Base-by-base conservation (phyloP, 2,888 invertebrate species). In the Operophtera brumata region DNA sequence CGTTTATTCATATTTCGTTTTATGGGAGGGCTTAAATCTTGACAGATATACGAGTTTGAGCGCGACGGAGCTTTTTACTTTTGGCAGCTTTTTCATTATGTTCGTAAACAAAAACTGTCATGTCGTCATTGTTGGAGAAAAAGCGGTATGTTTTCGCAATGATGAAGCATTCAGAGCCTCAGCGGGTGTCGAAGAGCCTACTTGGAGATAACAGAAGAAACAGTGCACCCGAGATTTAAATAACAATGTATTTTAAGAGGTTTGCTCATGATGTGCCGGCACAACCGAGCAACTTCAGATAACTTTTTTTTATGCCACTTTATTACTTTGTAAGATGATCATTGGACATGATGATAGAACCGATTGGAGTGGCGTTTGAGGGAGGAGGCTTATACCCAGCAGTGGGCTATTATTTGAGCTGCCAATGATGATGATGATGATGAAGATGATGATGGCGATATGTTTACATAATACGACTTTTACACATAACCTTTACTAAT, bases 1-100 rank as follows among this genome's bases (percentile, higher is more conserved):
- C 70, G 76, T 74, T 71, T 69, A 70, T 74, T 73, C 66, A 71
- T 70, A 75, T 73, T 73, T 67, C 68, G 61, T 80, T 79, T 78
- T 74, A 77, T 74, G 75, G 71, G 65, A 73, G 73, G 70, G 70
- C 66, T 79, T 80, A 77, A 76, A 75, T 75, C 74, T 76, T 79
- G 78, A 81, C 77, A 81, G 78, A 77, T 77, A 77, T 77, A 74
- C 65, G 75, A 71, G 74, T 70, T 65, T 60, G 66, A 66, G 57
- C 58, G 54, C 32, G 57, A 51, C 9, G 50, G 54, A 50, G 67
- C 68, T 69, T 71, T 64, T 60, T 55, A 39, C 62, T 46, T 55
- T 63, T 58, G 52, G 59, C 57, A 67, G 51, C 58, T 48, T 59
- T 59, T 55, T 57, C 49, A 60, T 67, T 55, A 51, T 51, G 57